Percentiles rank a stretch among this genome's conserved stretches.
Evolutionary conservation across 2,113 vertebrate genomes (phyloP).

Genomic region (Lepus americanus): DNA sequence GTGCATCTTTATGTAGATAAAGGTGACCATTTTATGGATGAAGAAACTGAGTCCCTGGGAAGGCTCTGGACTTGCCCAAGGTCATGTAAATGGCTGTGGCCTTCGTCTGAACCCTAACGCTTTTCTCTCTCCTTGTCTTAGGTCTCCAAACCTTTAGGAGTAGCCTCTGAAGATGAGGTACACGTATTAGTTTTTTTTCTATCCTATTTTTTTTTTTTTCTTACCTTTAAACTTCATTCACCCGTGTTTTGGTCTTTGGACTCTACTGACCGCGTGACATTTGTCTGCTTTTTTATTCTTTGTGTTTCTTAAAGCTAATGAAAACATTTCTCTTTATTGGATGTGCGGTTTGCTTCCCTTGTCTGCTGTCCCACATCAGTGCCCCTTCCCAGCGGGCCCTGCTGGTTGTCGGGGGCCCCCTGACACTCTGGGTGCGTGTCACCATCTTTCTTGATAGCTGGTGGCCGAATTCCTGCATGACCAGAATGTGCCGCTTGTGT

Average conservation of each 20-base stretch:
- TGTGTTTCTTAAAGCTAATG: background rate
- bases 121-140: slow-evolving; percentile 73
- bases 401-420: background rate
- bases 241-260: background rate
- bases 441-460: slow-evolving; percentile 88
- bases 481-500: slow-evolving; percentile 89
- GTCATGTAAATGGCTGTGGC: background rate
- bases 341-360: slow-evolving; percentile 41
- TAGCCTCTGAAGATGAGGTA: slow-evolving; percentile 96
- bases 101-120: background rate
- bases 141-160: slow-evolving; percentile 95
- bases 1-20: background rate
- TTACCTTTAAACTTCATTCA: slow-evolving; percentile 25
- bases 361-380: background rate
- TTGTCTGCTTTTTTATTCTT: background rate
- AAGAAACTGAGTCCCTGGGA: background rate
- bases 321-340: background rate
- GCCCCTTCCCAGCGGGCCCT: background rate
- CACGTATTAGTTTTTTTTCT: slow-evolving; percentile 24
- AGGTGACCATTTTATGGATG: background rate
- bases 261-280: slow-evolving; percentile 24
- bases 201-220: background rate
- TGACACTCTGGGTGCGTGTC: background rate
- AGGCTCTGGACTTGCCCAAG: slow-evolving; percentile 3
- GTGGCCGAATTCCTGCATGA: slow-evolving; percentile 97